A percentile compares a stretch with the other conserved stretches of the same genome.
phyloP scores from a whole-genome alignment of 2,888 invertebrate species.

The Drosophila imparisetae region DNA sequence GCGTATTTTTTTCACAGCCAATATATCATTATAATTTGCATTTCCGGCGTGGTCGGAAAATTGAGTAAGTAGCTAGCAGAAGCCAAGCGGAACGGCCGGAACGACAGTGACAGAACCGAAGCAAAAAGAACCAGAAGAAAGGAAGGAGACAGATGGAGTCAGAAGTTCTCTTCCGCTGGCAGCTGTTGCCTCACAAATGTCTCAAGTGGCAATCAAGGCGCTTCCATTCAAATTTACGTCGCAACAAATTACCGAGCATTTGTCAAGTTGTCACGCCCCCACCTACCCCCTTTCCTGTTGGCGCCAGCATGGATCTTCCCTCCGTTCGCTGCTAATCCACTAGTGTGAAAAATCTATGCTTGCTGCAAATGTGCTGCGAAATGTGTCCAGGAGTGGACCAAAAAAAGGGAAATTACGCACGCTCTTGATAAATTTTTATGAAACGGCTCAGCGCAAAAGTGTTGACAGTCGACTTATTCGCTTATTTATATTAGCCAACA shows the following conservation, averaged over 20 bases:
- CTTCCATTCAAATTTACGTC: conserved; percentile 83
- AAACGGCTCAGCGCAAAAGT: conserved; percentile 47
- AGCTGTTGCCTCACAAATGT: conserved; percentile 81
- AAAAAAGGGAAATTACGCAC: conserved; percentile 22
- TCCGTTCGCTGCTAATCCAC: conserved; percentile 46
- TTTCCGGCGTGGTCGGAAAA: conserved; percentile 74
- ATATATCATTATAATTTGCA: conserved; percentile 83
- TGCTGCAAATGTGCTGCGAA: conserved; percentile 74
- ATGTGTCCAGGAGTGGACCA: conserved; percentile 49
- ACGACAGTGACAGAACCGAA: conserved; percentile 13
- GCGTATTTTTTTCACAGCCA: conserved; percentile 77
- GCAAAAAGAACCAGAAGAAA: not conserved
- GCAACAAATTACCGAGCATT: conserved; percentile 83
- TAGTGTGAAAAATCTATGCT: conserved; percentile 79
- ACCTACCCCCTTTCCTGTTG: not conserved
- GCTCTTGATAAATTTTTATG: conserved; percentile 61
- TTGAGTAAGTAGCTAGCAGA: conserved; percentile 64
- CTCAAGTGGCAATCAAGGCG: conserved; percentile 84
- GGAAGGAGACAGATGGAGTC: conserved; percentile 9
- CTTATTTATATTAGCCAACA: conserved; percentile 41
- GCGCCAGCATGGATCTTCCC: not conserved
- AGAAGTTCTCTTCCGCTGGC: conserved; percentile 68
- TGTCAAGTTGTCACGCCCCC: conserved; percentile 74
- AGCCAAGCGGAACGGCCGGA: conserved; percentile 31
- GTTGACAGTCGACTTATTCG: conserved; percentile 70